Base-by-base conservation (phyloP, 1,140 invertebrate species). In the Drosophila tristis region DNA sequence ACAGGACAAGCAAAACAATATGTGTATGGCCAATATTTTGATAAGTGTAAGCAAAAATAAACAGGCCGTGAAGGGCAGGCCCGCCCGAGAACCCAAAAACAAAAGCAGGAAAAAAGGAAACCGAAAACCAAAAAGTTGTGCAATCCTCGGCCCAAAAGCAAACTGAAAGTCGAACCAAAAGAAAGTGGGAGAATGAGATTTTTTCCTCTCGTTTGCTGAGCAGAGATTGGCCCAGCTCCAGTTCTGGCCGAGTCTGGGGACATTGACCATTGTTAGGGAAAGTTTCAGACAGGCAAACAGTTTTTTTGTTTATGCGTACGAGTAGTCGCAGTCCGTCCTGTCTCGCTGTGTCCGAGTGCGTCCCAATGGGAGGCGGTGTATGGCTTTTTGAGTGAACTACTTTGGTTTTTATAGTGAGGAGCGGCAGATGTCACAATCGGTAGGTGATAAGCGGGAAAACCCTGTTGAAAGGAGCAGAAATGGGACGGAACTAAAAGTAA, bases 11-110 rank as follows among this genome's bases (percentile, higher is more conserved):
- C 65, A 63, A 76, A 71, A 70, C 79, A 89, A 87, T 87, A 84
- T 87, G 78, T 87, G 82, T 66, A 78, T 78, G 63, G 63, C 67
- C 64, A 87, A 87, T 87, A 87, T 87, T 87, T 87, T 87, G 84
- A 87, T 87, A 87, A 82, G 79, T 89, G 84, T 87, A 79, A 89
- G 82, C 84, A 82, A 80, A 87, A 87, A 89, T 79, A 87, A 87
- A 87, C 79, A 87, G 75, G 62, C 70, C 75, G 78, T 86, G 78
- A 81, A 81, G 74, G 75, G 54, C 35, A 56, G 25, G 35, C 62
- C 35, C 5, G 11, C 11, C 35, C 35, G 2, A 39, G 11, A 39
- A 39, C 35, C 9, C 35, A 13, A 43, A 42, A 48, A 15, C 11
- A 39, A 68, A 66, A 78, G 20, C 2, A 25, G 23, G 0, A 81